These are phyloP conservation scores for Diorhabda carinulata DNA, from an alignment of 1,140 invertebrate genomes.

Conservation along the genomic window DNA sequence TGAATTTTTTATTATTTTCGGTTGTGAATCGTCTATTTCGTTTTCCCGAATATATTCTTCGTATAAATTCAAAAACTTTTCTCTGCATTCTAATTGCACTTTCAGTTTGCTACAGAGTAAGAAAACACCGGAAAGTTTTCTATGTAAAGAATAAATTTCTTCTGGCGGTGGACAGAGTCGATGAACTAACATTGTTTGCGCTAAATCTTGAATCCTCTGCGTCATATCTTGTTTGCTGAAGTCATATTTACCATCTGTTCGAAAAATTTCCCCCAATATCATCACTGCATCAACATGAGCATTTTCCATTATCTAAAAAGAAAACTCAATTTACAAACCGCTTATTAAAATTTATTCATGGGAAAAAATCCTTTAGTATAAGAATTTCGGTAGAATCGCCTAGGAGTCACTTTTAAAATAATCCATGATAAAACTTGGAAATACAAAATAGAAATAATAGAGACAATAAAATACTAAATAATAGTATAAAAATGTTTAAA, in stretches of 20 bases:
- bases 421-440: too few species aligned
- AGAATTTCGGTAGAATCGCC: too few species aligned
- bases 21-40: neutral
- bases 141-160: conserved; percentile 96
- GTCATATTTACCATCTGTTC: conserved; percentile 72
- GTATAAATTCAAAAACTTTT: conserved; percentile 81
- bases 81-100: conserved; percentile 79
- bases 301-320: conserved; percentile 77
- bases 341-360: too few species aligned
- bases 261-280: conserved; percentile 92
- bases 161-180: conserved; percentile 95
- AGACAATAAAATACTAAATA: too few species aligned
- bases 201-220: conserved; percentile 69
- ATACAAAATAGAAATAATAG: too few species aligned
- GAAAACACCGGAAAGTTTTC: conserved; percentile 97
- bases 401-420: too few species aligned
- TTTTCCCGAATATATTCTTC: conserved; percentile 55
- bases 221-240: conserved; percentile 83
- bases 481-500: too few species aligned
- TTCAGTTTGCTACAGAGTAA: conserved; percentile 89
- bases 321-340: too few species aligned
- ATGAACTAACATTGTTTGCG: conserved; percentile 94
- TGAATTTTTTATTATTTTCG: too few species aligned
- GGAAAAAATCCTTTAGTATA: too few species aligned
- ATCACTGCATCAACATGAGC: conserved; percentile 94